Conservation (phyloP, 2,888 invertebrate species). For the Seira sanloemensis region DNA sequence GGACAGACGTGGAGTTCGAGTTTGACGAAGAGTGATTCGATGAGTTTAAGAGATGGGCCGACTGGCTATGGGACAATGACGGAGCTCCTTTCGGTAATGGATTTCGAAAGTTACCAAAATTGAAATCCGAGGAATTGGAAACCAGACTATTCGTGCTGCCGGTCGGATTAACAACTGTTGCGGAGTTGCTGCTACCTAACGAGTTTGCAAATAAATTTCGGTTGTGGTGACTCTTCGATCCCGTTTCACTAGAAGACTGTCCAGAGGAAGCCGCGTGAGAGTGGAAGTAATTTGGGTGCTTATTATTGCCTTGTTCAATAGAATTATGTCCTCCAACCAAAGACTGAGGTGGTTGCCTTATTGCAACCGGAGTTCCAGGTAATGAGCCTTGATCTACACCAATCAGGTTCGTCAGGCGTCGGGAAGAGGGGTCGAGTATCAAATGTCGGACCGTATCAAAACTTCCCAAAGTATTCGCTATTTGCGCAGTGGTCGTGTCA, state of each 20-base stretch:
- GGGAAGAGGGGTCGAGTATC: constrained; percentile 73
- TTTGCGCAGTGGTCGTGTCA: constrained; percentile 73
- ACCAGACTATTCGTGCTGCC: constrained; percentile 20
- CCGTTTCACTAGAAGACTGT: constrained; percentile 22
- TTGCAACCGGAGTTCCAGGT: constrained; percentile 56
- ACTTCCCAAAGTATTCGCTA: constrained; percentile 73
- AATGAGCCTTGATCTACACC: constrained; percentile 79
- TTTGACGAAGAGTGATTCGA: constrained; percentile 34
- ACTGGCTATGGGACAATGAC: constrained; percentile 48
- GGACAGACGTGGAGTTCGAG: constrained; percentile 30
- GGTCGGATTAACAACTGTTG: neutral
- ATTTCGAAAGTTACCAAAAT: constrained; percentile 58
- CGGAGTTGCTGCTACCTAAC: constrained; percentile 2
- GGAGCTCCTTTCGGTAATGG: constrained; percentile 61
- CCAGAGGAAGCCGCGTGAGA: constrained; percentile 10
- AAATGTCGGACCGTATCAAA: constrained; percentile 73
- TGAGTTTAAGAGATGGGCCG: constrained; percentile 26
- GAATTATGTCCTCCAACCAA: constrained; percentile 23
- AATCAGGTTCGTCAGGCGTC: constrained; percentile 78
- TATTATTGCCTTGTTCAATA: constrained; percentile 22
- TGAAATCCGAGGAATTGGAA: constrained; percentile 42
- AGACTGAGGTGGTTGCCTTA: constrained; percentile 40
- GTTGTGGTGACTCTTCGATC: constrained; percentile 52
- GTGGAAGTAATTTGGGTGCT: constrained; percentile 44
- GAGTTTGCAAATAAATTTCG: constrained; percentile 39